A percentile compares a stretch with the other conserved stretches of the same genome.
Evolutionary conservation across 2,113 vertebrate genomes (phyloP).

Genomic region (Eubucco bourcierii): DNA sequence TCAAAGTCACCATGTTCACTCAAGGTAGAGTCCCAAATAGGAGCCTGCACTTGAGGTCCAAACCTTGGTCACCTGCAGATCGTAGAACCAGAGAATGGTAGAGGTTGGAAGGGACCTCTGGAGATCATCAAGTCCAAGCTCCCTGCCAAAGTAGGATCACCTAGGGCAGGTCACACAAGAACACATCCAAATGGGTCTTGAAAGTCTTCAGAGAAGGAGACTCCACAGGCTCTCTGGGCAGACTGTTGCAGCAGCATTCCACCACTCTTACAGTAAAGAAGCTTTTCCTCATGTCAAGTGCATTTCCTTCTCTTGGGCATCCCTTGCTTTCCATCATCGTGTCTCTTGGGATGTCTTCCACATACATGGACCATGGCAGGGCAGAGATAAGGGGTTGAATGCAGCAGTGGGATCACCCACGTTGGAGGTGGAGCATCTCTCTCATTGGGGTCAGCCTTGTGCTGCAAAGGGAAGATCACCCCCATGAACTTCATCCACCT

Average conservation of each 20-base stretch:
- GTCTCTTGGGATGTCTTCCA: neutral
- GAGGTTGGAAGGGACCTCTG: no score
- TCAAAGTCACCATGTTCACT: neutral
- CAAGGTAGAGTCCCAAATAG: neutral
- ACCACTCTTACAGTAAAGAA: no score
- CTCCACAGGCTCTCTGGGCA: no score
- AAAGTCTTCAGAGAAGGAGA: no score
- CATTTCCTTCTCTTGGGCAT: neutral
- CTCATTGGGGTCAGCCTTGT: neutral
- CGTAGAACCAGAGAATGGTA: neutral
- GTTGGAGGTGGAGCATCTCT: neutral
- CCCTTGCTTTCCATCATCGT: fast-evolving
- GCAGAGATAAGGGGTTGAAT: neutral
- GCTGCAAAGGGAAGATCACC: neutral
- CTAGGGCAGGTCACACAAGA: no score
- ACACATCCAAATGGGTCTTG: no score
- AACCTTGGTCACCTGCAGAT: neutral
- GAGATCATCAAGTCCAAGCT: no score
- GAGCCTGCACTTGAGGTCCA: neutral
- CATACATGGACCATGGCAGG: fast-evolving
- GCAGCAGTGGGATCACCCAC: neutral
- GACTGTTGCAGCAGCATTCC: no score
- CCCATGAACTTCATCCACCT: neutral
- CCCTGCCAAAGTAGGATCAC: no score
- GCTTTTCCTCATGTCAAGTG: no score